Evolutionary conservation across 2,888 invertebrate species (phyloP), one percentile per base, ranked within the genome.

Genomic region (Epirrita christyi): DNA sequence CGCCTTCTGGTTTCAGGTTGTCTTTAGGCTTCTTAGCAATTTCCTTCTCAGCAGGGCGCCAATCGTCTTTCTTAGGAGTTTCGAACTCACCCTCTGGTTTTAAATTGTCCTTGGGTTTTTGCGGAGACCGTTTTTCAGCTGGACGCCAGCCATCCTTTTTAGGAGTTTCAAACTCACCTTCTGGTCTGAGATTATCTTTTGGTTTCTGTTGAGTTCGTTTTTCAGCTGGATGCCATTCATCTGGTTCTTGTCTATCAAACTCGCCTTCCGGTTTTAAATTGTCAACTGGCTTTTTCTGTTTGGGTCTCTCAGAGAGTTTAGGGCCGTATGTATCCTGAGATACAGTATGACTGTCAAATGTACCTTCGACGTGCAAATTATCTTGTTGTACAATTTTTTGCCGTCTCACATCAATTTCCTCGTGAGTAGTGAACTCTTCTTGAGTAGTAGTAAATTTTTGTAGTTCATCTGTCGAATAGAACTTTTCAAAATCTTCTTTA

Each of bases 401-500:
- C 42, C 80, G 86, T 40, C 87, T 77, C 0, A 93, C 86, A 78
- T 94, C 94, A 8, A 85, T 93, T 64, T 93, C 90, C 75, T 94
- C 93, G 63, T 93, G 94, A n/a, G 85, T 92, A 74, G 88, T 93
- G 71, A 93, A 95, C 61, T 94, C 93, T 63, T 96, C 94, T 75
- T 95, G 94, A n/a, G 93, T 92, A 8, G 95, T 96, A 0, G 96
- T 95, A 56, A 92, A 85, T 55, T 89, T 89, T 73, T 93, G 92
- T 48, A 89, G 81, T 50, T 92, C 86, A 66, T 93, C 89, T 1
- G 93, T 94, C 0, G 94, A 93, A 71, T 94, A 94, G 66, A 95
- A 94, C 75, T 95, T 95, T 64, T 96, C 95, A 14, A 94, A 93
- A 70, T 95, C 95, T 80, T 95, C 95, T 73, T 95, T 95, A 0